Base-by-base conservation (phyloP, 2,888 invertebrate genomes). In the Tethea ocularis region DNA sequence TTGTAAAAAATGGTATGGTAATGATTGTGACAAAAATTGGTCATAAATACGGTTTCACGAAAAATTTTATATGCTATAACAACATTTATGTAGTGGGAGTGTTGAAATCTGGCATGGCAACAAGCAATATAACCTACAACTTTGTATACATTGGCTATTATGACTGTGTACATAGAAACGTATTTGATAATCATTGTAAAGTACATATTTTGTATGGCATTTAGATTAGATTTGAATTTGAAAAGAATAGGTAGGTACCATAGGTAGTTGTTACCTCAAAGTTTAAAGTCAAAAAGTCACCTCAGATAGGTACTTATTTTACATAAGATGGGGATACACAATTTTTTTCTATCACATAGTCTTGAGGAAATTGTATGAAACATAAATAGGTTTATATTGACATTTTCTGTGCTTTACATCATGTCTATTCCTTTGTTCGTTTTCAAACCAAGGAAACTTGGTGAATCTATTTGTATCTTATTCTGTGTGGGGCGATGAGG, bases 71-170 rank as follows among this genome's bases (percentile, higher is more conserved):
- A 63, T 65, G 61, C 63, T 67, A 68, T 59, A 63, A 66, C 57
- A 68, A 58, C 62, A 72, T 76, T 70, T 77, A 74, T 69, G 69
- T 75, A 63, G 62, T 66, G 57, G 72, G 67, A 69, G 70, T 73
- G 74, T 77, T 69, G 63, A 79, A 84, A 82, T 83, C 85, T 88
- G 79, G 87, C 91, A 86, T 90, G 87, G 90, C 87, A 91, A 91
- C 90, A 88, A 84, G 83, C 74, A 69, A 79, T 86, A 86, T 89
- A 88, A 87, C 87, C 87, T 88, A 87, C 83, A 85, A 80, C 74
- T 72, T 75, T 83, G 80, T 86, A 81, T 80, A 80, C 78, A 78
- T 78, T 79, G 73, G 78, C 74, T 77, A 72, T 69, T 74, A 72
- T 68, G 74, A 66, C 71, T 77, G 61, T 77, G 78, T 75, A 80